Conservation (phyloP, 2,113 vertebrate species). For the Carlito syrichta region DNA sequence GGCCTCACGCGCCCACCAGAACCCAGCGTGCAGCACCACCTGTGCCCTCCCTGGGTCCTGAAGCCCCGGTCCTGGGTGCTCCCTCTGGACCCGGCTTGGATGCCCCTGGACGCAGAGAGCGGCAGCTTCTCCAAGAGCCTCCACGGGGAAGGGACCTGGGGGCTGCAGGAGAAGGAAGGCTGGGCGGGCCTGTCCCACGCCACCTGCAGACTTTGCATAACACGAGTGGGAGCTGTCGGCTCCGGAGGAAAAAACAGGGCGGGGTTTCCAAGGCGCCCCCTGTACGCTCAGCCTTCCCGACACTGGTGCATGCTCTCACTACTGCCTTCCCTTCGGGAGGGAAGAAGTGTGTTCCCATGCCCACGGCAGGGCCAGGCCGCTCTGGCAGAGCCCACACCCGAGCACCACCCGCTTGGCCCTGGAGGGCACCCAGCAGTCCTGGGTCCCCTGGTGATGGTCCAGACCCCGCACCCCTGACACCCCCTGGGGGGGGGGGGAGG, state of each 20-base stretch:
- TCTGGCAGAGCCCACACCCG: background rate
- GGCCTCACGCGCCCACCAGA: too few species aligned
- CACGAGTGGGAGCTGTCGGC: background rate
- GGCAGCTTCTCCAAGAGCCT: background rate
- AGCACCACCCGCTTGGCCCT: background rate
- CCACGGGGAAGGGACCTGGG: background rate
- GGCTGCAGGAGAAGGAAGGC: background rate
- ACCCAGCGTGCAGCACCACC: too few species aligned
- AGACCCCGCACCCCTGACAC: background rate
- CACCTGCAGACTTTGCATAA: background rate
- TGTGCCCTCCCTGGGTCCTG: background rate
- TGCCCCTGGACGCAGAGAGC: fast-evolving
- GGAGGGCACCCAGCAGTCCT: background rate
- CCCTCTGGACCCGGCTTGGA: background rate
- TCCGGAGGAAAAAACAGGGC: background rate
- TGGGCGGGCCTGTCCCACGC: too few species aligned
- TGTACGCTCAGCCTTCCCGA: background rate
- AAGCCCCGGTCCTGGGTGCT: background rate
- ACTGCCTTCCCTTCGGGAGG: background rate
- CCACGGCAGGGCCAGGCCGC: background rate
- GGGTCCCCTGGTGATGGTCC: background rate
- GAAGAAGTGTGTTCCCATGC: fast-evolving
- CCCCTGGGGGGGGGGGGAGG: background rate
- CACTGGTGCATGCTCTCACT: background rate
- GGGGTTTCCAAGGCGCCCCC: background rate